Conservation (phyloP, 2,113 vertebrate species). For the Semnornis frantzii region DNA sequence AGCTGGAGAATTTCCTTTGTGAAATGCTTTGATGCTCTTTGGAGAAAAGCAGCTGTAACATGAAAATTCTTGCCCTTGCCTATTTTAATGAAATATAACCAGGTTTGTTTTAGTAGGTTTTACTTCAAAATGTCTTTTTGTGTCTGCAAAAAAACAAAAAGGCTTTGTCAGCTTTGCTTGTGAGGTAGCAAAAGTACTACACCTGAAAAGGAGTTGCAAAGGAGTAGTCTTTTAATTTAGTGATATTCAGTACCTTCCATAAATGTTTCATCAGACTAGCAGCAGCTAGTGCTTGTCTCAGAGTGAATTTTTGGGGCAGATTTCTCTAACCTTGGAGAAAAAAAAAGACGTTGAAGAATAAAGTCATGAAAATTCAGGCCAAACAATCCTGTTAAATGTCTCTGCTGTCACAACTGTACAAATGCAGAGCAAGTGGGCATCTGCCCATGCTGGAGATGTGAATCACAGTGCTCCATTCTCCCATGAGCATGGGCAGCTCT, state of each 20-base stretch:
- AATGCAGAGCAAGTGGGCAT: not conserved
- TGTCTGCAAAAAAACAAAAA: not conserved
- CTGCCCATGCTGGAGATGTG: not conserved
- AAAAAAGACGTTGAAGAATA: not conserved
- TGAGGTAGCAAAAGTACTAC: not conserved
- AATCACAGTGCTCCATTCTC: not conserved
- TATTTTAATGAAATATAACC: slow-evolving; percentile 31
- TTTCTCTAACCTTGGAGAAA: not conserved
- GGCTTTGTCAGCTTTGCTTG: not conserved
- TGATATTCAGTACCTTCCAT: not conserved
- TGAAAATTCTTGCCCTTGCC: slow-evolving; percentile 1
- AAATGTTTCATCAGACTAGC: not conserved
- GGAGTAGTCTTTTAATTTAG: not conserved
- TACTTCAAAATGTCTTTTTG: slow-evolving; percentile 32
- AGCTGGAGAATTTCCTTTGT: slow-evolving; percentile 16
- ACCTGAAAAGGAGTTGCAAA: not conserved
- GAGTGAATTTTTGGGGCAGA: not conserved
- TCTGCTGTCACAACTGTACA: not conserved
- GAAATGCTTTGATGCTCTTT: slow-evolving; percentile 14
- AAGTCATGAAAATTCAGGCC: not conserved
- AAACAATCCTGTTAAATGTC: not conserved
- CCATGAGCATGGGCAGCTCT: not conserved
- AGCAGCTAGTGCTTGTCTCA: not conserved
- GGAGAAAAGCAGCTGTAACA: slow-evolving; percentile 2
- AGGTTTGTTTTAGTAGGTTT: not conserved